A percentile compares a stretch with the other conserved stretches of the same genome.
phyloP scores from a whole-genome alignment of 2,113 vertebrate species.

The Nycticorax nycticorax region DNA sequence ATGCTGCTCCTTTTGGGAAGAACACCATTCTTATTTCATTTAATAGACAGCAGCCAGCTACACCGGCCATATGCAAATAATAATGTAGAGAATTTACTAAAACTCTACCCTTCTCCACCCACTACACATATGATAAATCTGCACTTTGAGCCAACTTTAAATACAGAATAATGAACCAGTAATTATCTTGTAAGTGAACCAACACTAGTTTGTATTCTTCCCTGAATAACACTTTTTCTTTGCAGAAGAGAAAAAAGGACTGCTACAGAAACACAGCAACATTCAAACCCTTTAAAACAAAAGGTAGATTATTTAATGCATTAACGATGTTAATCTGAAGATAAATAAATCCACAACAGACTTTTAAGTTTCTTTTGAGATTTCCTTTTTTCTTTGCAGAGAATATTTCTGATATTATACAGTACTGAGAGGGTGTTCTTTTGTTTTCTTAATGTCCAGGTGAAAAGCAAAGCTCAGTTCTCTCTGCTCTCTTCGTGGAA shows the following conservation, averaged over 20 bases:
- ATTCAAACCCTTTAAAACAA: constrained; percentile 79
- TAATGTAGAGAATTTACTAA: neutral
- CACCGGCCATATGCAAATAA: neutral
- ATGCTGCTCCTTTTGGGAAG: neutral
- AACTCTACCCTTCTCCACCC: neutral
- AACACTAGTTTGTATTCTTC: constrained; percentile 28
- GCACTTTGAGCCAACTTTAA: constrained; percentile 36
- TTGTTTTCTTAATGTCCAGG: constrained; percentile 72
- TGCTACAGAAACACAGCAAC: constrained; percentile 71
- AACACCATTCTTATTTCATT: neutral
- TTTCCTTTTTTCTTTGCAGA: constrained; percentile 75
- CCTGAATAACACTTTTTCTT: constrained; percentile 44
- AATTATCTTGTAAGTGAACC: constrained; percentile 22
- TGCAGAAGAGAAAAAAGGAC: constrained; percentile 13
- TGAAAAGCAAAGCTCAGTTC: constrained; percentile 66
- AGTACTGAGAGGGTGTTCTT: constrained; percentile 74
- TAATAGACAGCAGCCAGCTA: constrained; percentile 16
- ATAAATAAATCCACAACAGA: constrained; percentile 84
- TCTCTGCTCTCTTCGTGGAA: constrained; percentile 64
- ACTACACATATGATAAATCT: neutral
- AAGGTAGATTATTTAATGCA: constrained; percentile 82
- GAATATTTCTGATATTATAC: constrained; percentile 75
- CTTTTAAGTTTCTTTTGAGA: constrained; percentile 74
- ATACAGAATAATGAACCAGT: constrained; percentile 41
- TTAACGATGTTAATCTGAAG: constrained; percentile 78